phyloP scores from a whole-genome alignment of 1,140 invertebrate species.

The Globodera ellingtonae region DNA sequence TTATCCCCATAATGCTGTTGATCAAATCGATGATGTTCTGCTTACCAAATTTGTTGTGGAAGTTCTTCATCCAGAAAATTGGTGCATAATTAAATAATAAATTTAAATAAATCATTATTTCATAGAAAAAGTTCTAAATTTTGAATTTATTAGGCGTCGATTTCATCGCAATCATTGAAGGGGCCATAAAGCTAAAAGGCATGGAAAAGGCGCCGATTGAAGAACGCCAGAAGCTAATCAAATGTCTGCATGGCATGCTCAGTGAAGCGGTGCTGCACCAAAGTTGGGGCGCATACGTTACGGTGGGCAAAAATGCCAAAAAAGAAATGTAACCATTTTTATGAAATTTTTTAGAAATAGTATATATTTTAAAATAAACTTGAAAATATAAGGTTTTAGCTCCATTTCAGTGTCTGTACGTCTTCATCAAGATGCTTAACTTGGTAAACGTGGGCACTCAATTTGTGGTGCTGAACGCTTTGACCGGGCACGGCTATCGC shows the following conservation, averaged over 20 bases:
- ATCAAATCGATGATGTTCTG: conserved; percentile 28
- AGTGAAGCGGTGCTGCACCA: background rate
- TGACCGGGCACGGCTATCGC: conserved; percentile 62
- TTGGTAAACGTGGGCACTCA: conserved; percentile 67
- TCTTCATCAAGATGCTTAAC: conserved; percentile 67
- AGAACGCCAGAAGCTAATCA: too few relatives aligned
- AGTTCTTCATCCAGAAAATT: background rate
- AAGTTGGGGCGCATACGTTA: background rate
- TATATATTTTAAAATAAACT: too few relatives aligned
- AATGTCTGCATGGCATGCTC: too few relatives aligned
- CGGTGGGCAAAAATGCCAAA: background rate
- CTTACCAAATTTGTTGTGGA: conserved; percentile 26
- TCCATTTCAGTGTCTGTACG: conserved; percentile 59
- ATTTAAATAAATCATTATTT: background rate
- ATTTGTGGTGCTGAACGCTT: conserved; percentile 67
- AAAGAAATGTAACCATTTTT: background rate
- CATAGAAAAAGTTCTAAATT: background rate
- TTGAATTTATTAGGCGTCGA: background rate
- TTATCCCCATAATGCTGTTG: conserved; percentile 28
- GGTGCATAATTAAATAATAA: conserved; percentile 10
- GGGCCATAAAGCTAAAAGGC: background rate
- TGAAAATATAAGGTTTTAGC: too few relatives aligned
- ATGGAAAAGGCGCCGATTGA: too few relatives aligned
- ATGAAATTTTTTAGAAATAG: background rate
- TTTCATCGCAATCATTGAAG: background rate